Evolutionary conservation across 2,888 invertebrate species (phyloP), one percentile per base, ranked within the genome.

Genomic region (Orthosia incerta): DNA sequence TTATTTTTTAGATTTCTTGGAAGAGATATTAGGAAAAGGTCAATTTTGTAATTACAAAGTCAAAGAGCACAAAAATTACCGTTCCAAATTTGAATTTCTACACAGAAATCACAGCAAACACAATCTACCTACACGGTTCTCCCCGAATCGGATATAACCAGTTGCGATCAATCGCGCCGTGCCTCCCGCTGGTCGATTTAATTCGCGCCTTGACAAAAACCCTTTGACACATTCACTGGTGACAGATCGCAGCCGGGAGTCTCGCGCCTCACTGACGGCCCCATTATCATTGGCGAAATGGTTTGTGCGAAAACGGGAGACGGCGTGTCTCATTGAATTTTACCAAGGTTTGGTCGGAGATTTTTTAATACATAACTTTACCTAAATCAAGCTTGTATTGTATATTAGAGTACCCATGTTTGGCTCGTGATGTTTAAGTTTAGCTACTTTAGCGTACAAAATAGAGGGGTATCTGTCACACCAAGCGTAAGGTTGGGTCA

Each of bases 161-260:
- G 93, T 91, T 91, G 82, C 88, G 91, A 93, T 95, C 93, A 94
- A 93, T 92, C 87, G 89, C 88, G 87, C 86, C 88, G 55, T 88
- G 88, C 92, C 95, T 91, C 96, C 96, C 94, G 96, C 96, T 95
- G 96, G 89, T 87, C 84, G 94, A 88, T 94, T 95, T 95, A 96
- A 95, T 95, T 95, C 94, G 90, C 92, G 92, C 94, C 91, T 91
- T 91, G 91, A 93, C 92, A 92, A 91, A 92, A 95, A 94, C 96
- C 96, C 96, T 96, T 96, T 96, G 95, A 94, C 93, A 91, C 88
- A 90, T 92, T 93, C 92, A 93, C 87, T 85, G 86, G 88, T 95
- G 96, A 95, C 96, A 95, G 92, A 88, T 92, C 96, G 75, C 95
- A 93, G 95, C 87, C 91, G 94, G 96, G 93, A 75, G 93, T 90